phyloP scores from a whole-genome alignment of 2,797 vertebrate genomes.

The Manis javanica region DNA sequence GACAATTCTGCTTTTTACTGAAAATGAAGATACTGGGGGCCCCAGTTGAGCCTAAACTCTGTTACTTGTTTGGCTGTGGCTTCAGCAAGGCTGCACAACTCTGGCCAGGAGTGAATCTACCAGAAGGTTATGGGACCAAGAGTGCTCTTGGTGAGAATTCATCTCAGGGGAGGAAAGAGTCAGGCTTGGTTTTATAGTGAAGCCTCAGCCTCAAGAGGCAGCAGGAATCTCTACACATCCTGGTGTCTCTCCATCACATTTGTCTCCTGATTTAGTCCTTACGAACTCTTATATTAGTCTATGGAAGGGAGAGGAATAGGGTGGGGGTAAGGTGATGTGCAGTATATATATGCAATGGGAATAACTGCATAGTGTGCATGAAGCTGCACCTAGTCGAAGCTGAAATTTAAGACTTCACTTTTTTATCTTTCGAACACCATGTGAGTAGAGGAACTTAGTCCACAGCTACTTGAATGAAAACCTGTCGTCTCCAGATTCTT shows the following conservation, averaged over 20 bases:
- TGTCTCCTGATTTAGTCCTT: neutral
- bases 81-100: neutral
- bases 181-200: neutral
- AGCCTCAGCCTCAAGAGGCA: neutral
- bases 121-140: neutral
- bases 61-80: neutral
- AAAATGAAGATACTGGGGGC: neutral
- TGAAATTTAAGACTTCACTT: slow-evolving; percentile 14
- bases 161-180: neutral
- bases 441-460: neutral
- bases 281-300: neutral
- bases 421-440: neutral
- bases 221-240: neutral
- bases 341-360: neutral
- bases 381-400: neutral
- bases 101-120: neutral
- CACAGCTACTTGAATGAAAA: neutral
- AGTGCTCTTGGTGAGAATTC: neutral
- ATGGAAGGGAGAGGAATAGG: neutral
- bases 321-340: neutral
- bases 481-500: neutral
- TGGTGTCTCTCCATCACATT: neutral
- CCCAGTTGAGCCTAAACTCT: neutral
- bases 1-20: neutral
- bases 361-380: neutral